Conservation (phyloP, 2,797 vertebrate species). For the Melanotaenia nigrans region DNA sequence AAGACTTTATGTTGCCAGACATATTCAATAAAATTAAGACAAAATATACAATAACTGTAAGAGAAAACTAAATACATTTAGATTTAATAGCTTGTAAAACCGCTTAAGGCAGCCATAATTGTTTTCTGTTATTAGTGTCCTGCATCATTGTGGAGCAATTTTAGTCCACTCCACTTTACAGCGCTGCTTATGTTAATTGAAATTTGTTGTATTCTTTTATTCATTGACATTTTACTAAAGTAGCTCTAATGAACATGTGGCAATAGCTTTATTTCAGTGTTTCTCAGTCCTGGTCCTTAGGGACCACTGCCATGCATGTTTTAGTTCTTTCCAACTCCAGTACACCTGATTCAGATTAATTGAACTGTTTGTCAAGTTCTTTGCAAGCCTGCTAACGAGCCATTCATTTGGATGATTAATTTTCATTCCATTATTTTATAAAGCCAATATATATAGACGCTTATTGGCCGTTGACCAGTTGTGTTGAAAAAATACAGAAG, state of each 20-base stretch:
- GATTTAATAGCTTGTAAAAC: neutral
- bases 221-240: neutral
- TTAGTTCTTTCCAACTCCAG: no score
- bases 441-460: no score
- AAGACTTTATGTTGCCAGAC: neutral
- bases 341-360: no score
- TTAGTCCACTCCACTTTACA: neutral
- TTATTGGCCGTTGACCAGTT: no score
- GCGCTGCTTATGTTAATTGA: neutral
- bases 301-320: no score
- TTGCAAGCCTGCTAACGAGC: no score
- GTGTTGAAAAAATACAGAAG: neutral
- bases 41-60: neutral
- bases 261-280: neutral
- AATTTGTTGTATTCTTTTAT: neutral
- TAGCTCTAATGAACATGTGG: neutral
- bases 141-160: neutral
- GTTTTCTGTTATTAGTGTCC: neutral
- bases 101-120: neutral
- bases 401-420: neutral
- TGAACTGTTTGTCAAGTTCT: no score
- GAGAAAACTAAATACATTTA: neutral
- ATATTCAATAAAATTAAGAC: neutral
- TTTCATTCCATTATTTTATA: neutral
- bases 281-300: no score